Percentiles rank a stretch among this genome's conserved stretches.
phyloP scores from a whole-genome alignment of 1,140 invertebrate genomes.

The Pomacea maculata region DNA sequence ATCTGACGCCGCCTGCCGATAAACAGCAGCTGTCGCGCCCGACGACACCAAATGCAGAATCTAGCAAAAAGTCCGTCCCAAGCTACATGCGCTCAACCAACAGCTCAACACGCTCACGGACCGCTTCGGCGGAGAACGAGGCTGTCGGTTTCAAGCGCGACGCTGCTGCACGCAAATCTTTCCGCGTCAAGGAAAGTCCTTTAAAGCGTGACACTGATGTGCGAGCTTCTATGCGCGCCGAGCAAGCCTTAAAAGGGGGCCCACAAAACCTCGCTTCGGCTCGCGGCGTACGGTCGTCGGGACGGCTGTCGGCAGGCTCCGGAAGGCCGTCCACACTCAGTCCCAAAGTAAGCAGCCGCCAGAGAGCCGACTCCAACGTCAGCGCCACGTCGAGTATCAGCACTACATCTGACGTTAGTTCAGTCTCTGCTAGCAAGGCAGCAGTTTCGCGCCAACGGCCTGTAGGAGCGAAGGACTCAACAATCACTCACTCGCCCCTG shows the following conservation, averaged over 20 bases:
- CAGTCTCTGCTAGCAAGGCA: conserved; percentile 22
- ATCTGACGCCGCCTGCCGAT: conserved; percentile 11
- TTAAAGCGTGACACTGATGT: conserved; percentile 29
- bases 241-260: conserved; percentile 29
- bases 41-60: conserved; percentile 23
- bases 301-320: neutral
- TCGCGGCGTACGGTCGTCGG: conserved; percentile 23
- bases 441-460: conserved; percentile 14
- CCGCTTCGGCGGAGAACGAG: neutral
- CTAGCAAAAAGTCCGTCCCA: conserved; percentile 33
- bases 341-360: conserved; percentile 17
- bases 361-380: conserved; percentile 32
- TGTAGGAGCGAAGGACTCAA: conserved; percentile 17
- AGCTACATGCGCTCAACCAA: conserved; percentile 46
- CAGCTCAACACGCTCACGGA: conserved; percentile 5
- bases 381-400: conserved; percentile 37
- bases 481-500: conserved; percentile 24
- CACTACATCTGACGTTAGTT: conserved; percentile 38
- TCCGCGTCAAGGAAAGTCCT: conserved; percentile 15
- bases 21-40: conserved; percentile 12
- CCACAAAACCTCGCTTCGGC: conserved; percentile 23
- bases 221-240: conserved; percentile 36
- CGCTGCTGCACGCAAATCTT: conserved; percentile 39
- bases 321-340: neutral
- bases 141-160: conserved; percentile 41